Evolutionary conservation across 2,797 vertebrate species (phyloP).

Genomic region (Lithobates pipiens): DNA sequence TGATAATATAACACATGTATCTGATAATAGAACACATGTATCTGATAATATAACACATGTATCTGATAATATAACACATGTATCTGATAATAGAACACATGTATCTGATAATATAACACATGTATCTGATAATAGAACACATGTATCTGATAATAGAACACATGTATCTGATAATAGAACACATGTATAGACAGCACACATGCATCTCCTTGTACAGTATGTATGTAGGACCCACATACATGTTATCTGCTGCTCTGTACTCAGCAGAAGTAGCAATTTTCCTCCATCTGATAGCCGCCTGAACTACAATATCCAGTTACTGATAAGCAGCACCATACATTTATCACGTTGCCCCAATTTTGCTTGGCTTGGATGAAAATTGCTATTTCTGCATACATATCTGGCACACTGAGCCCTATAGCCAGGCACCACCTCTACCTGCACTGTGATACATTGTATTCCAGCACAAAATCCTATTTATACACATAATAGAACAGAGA

Average conservation of each 20-base stretch:
- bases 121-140: too few relatives aligned
- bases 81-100: too few relatives aligned
- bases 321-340: constrained; percentile 5
- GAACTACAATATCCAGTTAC: not conserved
- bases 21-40: too few relatives aligned
- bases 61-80: too few relatives aligned
- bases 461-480: not conserved
- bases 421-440: not conserved
- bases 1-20: too few relatives aligned
- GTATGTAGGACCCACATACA: too few relatives aligned
- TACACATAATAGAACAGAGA: not conserved
- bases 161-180: too few relatives aligned
- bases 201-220: too few relatives aligned
- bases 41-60: too few relatives aligned
- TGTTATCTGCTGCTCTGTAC: not conserved
- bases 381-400: not conserved
- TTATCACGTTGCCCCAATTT: constrained; percentile 7
- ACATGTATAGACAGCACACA: too few relatives aligned
- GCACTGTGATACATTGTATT: not conserved
- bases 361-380: not conserved
- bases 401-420: not conserved
- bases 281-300: not conserved
- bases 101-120: too few relatives aligned
- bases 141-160: too few relatives aligned
- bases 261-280: not conserved